Percentiles rank a stretch among this genome's conserved stretches.
phyloP scores from a whole-genome alignment of 2,797 vertebrate genomes.

The Sebastes minor region DNA sequence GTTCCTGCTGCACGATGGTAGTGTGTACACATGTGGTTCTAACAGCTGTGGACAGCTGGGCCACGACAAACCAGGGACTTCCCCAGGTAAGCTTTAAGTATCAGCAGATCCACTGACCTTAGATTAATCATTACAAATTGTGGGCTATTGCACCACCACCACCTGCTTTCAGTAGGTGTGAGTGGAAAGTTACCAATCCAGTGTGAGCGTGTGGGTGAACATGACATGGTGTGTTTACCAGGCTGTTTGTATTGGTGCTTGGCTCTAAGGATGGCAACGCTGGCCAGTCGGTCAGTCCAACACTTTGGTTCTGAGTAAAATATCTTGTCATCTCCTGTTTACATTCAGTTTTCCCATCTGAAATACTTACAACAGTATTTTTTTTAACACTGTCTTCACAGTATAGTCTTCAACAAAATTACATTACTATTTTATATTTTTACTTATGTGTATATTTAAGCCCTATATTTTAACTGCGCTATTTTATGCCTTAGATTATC shows the following conservation, averaged over 20 bases:
- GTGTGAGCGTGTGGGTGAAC: not conserved
- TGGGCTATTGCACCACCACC: not conserved
- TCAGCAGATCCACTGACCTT: not conserved
- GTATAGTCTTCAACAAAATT: no score
- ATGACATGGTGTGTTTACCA: not conserved
- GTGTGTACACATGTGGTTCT: slow-evolving; percentile 92
- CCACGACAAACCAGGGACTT: slow-evolving; percentile 85
- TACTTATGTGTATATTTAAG: no score
- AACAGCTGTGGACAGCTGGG: slow-evolving; percentile 95
- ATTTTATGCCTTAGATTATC: no score
- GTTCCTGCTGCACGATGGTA: slow-evolving; percentile 92
- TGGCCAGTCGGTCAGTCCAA: not conserved
- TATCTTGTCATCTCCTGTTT: not conserved
- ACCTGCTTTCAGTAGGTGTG: not conserved
- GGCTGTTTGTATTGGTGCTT: not conserved
- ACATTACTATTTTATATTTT: no score
- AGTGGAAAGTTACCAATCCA: not conserved
- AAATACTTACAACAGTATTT: no score
- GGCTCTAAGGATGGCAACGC: not conserved
- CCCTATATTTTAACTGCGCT: no score
- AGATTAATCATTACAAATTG: not conserved
- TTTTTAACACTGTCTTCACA: no score
- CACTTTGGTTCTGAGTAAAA: not conserved
- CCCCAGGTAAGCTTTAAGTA: slow-evolving; percentile 82
- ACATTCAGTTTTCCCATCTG: no score